A percentile compares a stretch with the other conserved stretches of the same genome.
phyloP scores from a whole-genome alignment of 2,797 vertebrate genomes.

The Acipenser oxyrinchus region DNA sequence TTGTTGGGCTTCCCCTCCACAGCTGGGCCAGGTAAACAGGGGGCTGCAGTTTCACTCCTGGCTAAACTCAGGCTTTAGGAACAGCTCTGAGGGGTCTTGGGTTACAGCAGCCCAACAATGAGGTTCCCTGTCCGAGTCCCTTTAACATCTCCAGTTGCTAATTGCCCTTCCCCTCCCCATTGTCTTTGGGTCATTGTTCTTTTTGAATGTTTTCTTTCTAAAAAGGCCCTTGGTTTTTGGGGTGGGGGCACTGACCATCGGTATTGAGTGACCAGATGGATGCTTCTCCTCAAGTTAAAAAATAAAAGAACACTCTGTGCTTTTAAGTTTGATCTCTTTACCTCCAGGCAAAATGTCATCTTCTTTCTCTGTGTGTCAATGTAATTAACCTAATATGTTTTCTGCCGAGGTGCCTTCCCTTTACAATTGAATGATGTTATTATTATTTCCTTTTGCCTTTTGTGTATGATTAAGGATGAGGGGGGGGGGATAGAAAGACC shows the following conservation, averaged over 20 bases:
- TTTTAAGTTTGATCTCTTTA: slow-evolving; percentile 2
- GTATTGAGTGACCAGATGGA: slow-evolving; percentile 32
- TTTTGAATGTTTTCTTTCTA: slow-evolving; percentile 23
- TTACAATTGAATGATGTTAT: neutral
- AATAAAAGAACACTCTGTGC: slow-evolving; percentile 6
- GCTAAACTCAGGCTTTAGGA: neutral
- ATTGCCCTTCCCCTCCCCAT: slow-evolving; percentile 29
- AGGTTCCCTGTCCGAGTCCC: slow-evolving; percentile 12
- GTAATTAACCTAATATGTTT: too few relatives aligned
- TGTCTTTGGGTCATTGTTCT: slow-evolving; percentile 28
- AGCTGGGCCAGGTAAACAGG: slow-evolving; percentile 1
- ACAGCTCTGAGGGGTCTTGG: slow-evolving; percentile 26
- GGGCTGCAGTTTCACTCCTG: neutral
- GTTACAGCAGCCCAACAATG: slow-evolving; percentile 34
- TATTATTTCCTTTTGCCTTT: neutral
- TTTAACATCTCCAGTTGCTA: slow-evolving; percentile 26
- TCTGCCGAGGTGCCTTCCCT: too few relatives aligned
- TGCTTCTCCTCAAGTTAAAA: slow-evolving; percentile 18
- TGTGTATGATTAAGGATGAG: neutral
- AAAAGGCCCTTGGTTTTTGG: slow-evolving; percentile 22
- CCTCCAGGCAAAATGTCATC: neutral
- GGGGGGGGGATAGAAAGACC: too few relatives aligned
- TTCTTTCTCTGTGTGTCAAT: neutral
- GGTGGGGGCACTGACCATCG: slow-evolving; percentile 20
- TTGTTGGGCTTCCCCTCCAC: too few relatives aligned